Conservation (phyloP, 1,140 invertebrate species). For the Drosophila takahashii region DNA sequence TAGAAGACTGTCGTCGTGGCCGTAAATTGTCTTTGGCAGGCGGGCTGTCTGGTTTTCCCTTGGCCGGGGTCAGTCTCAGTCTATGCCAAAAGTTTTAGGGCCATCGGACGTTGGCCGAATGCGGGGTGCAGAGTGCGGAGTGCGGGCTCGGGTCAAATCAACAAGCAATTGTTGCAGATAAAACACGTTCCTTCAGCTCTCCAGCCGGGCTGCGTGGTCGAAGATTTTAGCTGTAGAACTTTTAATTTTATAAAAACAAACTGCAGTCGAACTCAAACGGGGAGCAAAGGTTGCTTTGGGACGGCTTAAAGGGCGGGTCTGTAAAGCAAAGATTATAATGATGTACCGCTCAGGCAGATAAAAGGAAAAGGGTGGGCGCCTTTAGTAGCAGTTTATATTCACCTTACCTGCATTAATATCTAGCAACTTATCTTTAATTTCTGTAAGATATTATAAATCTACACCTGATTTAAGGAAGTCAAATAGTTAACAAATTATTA, state of each 20-base stretch:
- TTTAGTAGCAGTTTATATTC: not conserved
- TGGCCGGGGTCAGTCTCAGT: constrained; percentile 27
- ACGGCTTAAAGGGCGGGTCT: constrained; percentile 17
- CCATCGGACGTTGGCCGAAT: constrained; percentile 36
- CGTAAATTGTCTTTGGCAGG: constrained; percentile 81
- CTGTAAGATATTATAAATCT: no score
- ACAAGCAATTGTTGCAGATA: constrained; percentile 80
- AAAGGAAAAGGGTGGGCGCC: no score
- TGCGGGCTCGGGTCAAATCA: constrained; percentile 60
- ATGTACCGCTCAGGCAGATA: not conserved
- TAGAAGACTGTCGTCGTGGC: constrained; percentile 66
- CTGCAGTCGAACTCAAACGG: constrained; percentile 54
- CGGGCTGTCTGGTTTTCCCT: constrained; percentile 40
- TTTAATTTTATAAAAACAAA: constrained; percentile 80
- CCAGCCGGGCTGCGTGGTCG: constrained; percentile 23
- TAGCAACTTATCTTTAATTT: no score
- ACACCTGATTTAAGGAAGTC: no score
- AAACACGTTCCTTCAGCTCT: constrained; percentile 59
- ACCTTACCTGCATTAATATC: not conserved
- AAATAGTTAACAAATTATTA: no score
- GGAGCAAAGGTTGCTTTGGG: constrained; percentile 40
- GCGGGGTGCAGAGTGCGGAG: not conserved
- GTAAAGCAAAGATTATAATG: constrained; percentile 2
- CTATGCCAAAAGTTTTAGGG: constrained; percentile 68
- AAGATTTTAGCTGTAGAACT: constrained; percentile 60